Percentiles rank a stretch among this genome's conserved stretches.
Conservation (phyloP, 2,888 invertebrate genomes). For the Syrphus vitripennis region DNA sequence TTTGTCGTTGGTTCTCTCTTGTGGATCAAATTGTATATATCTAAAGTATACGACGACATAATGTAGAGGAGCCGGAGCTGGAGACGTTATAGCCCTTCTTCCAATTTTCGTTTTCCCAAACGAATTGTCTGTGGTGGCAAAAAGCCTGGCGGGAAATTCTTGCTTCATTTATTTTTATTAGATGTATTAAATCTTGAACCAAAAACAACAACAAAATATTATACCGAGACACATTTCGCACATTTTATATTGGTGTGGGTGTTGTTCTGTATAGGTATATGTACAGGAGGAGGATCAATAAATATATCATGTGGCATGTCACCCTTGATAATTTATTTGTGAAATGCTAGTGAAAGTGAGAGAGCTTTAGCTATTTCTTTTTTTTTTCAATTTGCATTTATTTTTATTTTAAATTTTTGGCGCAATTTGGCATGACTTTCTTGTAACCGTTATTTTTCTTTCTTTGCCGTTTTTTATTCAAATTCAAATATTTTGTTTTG, state of each 20-base stretch:
- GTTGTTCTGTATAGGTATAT: neutral
- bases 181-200: constrained; percentile 51
- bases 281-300: constrained; percentile 43
- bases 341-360: constrained; percentile 52
- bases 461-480: neutral
- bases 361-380: constrained; percentile 18
- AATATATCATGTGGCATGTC: constrained; percentile 61
- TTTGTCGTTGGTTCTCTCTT: constrained; percentile 25
- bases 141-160: constrained; percentile 60
- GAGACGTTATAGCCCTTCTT: constrained; percentile 13
- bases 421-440: constrained; percentile 57
- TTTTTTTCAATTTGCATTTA: constrained; percentile 23
- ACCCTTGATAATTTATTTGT: constrained; percentile 46
- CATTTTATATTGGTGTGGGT: constrained; percentile 1
- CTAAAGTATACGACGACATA: constrained; percentile 27
- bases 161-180: constrained; percentile 66
- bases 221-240: constrained; percentile 32
- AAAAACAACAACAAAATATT: constrained; percentile 6
- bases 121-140: constrained; percentile 46
- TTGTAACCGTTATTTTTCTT: constrained; percentile 36
- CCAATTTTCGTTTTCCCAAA: constrained; percentile 26
- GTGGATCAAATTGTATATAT: constrained; percentile 46
- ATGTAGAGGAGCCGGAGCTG: neutral
- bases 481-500: constrained; percentile 16
- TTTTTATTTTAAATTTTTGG: constrained; percentile 22